Evolutionary conservation across 2,888 invertebrate species (phyloP).

Genomic region (Drosophila limbata): DNA sequence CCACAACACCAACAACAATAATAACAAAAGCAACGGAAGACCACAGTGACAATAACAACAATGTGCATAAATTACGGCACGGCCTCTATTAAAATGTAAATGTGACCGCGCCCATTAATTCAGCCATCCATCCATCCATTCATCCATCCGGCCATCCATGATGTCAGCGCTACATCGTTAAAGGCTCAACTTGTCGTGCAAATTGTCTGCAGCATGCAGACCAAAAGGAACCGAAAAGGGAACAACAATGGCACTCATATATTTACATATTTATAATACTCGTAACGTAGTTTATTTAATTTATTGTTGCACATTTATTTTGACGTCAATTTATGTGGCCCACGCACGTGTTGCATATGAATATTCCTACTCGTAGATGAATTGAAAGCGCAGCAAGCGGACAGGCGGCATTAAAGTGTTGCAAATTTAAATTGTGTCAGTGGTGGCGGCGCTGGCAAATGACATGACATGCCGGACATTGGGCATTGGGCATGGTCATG

Average conservation of each 20-base stretch:
- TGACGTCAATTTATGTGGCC: constrained; percentile 64
- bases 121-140: constrained; percentile 11
- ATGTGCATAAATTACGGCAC: constrained; percentile 67
- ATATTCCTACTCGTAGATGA: constrained; percentile 3
- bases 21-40: constrained; percentile 9
- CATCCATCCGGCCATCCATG: constrained; percentile 41
- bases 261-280: constrained; percentile 24
- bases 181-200: constrained; percentile 46
- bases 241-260: constrained; percentile 32
- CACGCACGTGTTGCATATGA: constrained; percentile 69
- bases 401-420: constrained; percentile 37
- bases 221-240: constrained; percentile 3
- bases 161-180: constrained; percentile 52
- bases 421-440: constrained; percentile 71
- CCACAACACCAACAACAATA: constrained; percentile 1
- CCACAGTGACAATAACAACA: constrained; percentile 41
- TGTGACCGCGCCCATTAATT: constrained; percentile 50
- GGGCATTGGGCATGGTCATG: constrained; percentile 26
- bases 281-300: constrained; percentile 57
- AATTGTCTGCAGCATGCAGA: constrained; percentile 39
- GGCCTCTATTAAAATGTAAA: constrained; percentile 70
- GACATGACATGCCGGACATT: constrained; percentile 10
- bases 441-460: constrained; percentile 44
- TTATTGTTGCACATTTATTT: constrained; percentile 68
- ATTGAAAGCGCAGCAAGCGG: constrained; percentile 5